phyloP scores from a whole-genome alignment of 1,140 invertebrate species.

The Bilobella aurantiaca region DNA sequence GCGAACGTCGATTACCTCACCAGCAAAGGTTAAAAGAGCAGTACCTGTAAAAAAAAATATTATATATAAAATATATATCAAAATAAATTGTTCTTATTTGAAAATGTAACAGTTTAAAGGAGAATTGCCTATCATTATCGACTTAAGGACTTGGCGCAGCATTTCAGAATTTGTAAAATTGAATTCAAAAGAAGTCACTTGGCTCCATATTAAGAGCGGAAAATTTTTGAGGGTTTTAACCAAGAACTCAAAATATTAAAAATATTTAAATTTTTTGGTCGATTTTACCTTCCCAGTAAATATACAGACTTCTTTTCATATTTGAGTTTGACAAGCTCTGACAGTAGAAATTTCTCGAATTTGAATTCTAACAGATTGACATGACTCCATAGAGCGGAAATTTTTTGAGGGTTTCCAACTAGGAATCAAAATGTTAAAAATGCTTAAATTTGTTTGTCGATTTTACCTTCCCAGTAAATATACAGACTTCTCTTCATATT shows the following conservation, averaged over 20 bases:
- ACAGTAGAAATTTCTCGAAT: constrained; percentile 4
- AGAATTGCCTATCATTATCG: too few species aligned
- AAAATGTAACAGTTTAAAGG: too few species aligned
- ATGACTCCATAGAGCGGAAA: too few species aligned
- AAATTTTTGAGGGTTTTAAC: too few species aligned
- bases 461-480: constrained; percentile 16
- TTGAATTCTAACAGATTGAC: too few species aligned
- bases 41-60: neutral
- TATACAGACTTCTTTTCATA: neutral
- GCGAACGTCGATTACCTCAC: neutral
- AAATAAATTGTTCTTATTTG: too few species aligned
- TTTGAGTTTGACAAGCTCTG: constrained; percentile 1
- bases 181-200: neutral
- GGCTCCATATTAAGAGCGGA: too few species aligned
- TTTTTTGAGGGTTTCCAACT: too few species aligned
- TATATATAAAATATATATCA: neutral
- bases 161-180: neutral
- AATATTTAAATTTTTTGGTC: neutral
- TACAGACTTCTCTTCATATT: neutral
- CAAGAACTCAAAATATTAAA: neutral
- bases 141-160: neutral
- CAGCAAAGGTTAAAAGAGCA: neutral
- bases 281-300: constrained; percentile 15
- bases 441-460: neutral
- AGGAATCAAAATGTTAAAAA: neutral